These are phyloP conservation scores for Allacma fusca DNA, from an alignment of 2,888 invertebrate species.

Conservation along the genomic window DNA sequence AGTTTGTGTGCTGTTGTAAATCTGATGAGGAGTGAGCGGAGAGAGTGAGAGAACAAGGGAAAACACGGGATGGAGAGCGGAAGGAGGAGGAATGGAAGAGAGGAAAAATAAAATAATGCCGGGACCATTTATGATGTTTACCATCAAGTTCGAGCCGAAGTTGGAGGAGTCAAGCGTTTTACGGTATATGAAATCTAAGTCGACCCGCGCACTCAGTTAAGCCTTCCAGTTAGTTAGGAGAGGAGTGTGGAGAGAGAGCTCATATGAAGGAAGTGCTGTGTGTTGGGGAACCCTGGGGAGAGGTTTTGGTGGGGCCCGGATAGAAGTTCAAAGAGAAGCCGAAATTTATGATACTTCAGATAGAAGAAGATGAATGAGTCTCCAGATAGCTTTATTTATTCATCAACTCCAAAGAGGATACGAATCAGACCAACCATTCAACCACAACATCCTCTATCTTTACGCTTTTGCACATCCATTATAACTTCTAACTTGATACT, in stretches of 20 bases:
- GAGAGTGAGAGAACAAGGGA: too few species aligned
- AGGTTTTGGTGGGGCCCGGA: constrained; percentile 27
- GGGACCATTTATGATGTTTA: background rate
- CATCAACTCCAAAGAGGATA: constrained; percentile 63
- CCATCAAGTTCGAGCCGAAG: background rate
- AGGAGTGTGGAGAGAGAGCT: constrained; percentile 6
- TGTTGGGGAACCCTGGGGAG: constrained; percentile 42
- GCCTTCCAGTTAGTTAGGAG: background rate
- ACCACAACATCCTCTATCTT: constrained; percentile 33
- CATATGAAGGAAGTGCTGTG: constrained; percentile 33
- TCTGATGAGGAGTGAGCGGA: too few species aligned
- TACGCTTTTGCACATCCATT: constrained; percentile 16
- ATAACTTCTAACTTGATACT: too few species aligned
- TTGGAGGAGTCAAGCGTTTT: background rate
- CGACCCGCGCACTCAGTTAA: background rate
- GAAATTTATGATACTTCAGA: constrained; percentile 67
- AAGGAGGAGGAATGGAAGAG: background rate
- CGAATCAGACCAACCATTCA: constrained; percentile 48
- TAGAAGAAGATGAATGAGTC: constrained; percentile 71
- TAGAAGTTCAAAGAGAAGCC: constrained; percentile 51
- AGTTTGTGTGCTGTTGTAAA: too few species aligned
- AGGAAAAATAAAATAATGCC: background rate
- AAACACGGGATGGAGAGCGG: too few species aligned
- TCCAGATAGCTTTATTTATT: constrained; percentile 72
- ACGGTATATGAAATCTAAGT: background rate